Conservation (phyloP, 2,113 vertebrate species). For the Peromyscus californicus region DNA sequence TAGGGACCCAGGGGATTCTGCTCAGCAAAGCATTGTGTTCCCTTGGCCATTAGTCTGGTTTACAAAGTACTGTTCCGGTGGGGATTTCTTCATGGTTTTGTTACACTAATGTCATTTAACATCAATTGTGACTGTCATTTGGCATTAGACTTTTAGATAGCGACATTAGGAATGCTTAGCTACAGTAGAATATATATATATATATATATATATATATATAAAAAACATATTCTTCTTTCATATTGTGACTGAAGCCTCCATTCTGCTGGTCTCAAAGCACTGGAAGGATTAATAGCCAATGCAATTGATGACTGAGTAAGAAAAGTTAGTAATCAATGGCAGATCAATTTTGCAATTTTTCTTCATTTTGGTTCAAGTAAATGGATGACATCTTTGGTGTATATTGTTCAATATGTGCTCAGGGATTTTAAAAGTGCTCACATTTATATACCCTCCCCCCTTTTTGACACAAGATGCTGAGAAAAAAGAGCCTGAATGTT, state of each 20-base stretch:
- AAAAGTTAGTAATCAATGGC: not conserved
- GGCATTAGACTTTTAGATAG: not conserved
- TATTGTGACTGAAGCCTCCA: not conserved
- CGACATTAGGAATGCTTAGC: not conserved
- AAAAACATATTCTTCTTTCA: not conserved
- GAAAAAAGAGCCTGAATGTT: not conserved
- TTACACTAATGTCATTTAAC: not conserved
- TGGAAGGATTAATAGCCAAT: not conserved
- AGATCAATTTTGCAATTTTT: slow-evolving; percentile 5
- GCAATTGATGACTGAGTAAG: not conserved
- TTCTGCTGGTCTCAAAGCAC: slow-evolving; percentile 20
- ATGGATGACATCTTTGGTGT: not conserved
- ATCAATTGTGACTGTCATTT: not conserved
- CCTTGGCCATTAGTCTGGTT: not conserved
- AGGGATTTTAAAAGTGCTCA: not conserved
- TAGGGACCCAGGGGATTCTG: not conserved
- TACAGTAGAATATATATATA: not conserved
- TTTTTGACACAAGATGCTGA: slow-evolving; percentile 54
- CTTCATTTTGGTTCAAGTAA: slow-evolving; percentile 35
- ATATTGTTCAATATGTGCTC: not conserved
- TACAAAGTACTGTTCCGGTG: not conserved
- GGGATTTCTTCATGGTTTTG: not conserved
- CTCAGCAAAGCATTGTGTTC: not conserved
- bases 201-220: not conserved
- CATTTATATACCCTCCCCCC: not conserved